Evolutionary conservation across 2,113 vertebrate genomes (phyloP).

Genomic region (Dendrocopos noguchii): DNA sequence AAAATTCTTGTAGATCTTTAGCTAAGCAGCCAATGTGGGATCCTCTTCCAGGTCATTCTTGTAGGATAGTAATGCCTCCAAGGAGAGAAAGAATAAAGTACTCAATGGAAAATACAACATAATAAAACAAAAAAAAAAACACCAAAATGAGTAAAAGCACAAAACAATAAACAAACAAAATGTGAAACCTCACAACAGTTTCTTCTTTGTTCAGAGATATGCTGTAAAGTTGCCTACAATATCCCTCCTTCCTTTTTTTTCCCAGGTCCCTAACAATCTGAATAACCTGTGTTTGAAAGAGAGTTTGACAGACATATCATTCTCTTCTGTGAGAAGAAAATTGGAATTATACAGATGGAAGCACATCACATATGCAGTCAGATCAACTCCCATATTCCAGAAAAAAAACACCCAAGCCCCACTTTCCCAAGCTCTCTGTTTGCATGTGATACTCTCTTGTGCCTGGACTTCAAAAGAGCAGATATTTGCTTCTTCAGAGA

Average conservation of each 20-base stretch:
- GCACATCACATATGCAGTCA: neutral
- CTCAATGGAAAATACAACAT: neutral
- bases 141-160: neutral
- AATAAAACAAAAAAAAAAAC: neutral
- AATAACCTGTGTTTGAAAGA: neutral
- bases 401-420: accelerated
- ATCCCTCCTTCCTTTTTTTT: neutral
- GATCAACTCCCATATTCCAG: neutral
- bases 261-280: neutral
- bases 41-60: neutral
- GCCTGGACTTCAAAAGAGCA: neutral
- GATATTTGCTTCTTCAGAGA: no score
- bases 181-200: neutral
- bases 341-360: neutral
- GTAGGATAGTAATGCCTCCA: neutral
- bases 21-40: neutral
- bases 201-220: neutral
- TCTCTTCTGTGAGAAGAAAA: neutral
- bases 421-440: neutral
- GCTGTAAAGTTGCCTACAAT: neutral
- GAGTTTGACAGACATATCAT: neutral
- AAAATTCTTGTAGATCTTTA: neutral
- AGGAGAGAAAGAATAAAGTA: neutral
- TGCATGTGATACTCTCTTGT: accelerated
- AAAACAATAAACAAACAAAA: neutral